Evolutionary conservation across 2,797 vertebrate genomes (phyloP).

Genomic region (Platyrinchus mystaceus): DNA sequence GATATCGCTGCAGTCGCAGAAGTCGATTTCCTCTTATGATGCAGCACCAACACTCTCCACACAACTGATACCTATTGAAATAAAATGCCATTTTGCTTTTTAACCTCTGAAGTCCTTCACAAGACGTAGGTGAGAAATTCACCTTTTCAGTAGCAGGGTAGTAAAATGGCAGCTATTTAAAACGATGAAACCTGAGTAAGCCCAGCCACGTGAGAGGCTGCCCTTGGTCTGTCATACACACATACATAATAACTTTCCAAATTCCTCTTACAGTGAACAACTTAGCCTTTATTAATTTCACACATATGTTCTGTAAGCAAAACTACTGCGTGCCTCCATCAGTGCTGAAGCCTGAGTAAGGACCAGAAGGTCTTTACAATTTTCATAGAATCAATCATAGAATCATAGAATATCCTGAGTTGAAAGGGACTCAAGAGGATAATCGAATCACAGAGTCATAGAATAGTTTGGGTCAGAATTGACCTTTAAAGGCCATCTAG

Average conservation of each 20-base stretch:
- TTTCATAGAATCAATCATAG: background rate
- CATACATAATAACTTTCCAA: background rate
- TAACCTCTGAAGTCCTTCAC: background rate
- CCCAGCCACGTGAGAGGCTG: background rate
- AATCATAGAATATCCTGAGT: background rate
- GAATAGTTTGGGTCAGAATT: background rate
- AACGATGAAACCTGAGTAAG: background rate
- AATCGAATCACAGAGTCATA: background rate
- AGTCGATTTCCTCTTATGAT: fast-evolving
- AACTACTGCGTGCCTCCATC: background rate
- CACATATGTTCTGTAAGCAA: background rate
- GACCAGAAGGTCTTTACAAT: background rate
- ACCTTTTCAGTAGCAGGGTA: background rate
- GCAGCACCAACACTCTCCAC: background rate
- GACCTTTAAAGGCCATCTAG: background rate
- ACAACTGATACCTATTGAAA: background rate
- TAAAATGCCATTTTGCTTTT: background rate
- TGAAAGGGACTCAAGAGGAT: background rate
- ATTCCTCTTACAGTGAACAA: background rate
- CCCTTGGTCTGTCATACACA: background rate
- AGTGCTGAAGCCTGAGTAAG: background rate
- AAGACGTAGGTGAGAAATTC: background rate
- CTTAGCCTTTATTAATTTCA: background rate
- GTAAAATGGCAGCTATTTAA: background rate
- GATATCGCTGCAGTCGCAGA: background rate